Base-by-base conservation (phyloP, 2,888 invertebrate genomes). In the Penaeus monodon region DNA sequence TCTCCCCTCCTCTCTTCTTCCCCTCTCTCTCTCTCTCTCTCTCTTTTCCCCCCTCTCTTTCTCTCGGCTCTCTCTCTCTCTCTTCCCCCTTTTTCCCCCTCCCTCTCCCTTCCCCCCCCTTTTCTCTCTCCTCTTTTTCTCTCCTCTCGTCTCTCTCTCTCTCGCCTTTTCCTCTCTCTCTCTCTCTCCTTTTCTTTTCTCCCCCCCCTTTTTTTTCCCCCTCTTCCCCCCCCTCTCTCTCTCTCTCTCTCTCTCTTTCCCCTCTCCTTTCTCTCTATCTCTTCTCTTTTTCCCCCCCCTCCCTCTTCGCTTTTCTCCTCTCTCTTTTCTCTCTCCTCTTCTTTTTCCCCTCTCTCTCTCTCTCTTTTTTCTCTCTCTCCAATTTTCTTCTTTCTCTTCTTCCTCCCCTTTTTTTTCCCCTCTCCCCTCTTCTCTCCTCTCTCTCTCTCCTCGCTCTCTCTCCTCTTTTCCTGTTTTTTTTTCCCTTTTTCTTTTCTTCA, bases 161-260 rank as follows among this genome's bases (percentile, higher is more conserved):
- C 20, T 70, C n/a, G 70, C 38, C 81, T 66, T n/a, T 63, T 49
- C n/a, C 63, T 81, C 81, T 66, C 81, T 66, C 81, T 66, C 81
- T 38, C 68, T 65, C 33, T 38, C 81, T 65, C 81, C 29, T 38
- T 38, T 65, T 38, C 78, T n/a, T 14, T n/a, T 27, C 24, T 27
- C 12, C 57, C 27, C 78, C 27, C 10, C 14, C n/a, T n/a, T n/a
- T n/a, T 57, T 10, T 57, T 7, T n/a, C 27, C 78, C 27, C 44
- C 20, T 27, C 14, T 17, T 10, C 24, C n/a, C 70, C 33, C 27
- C n/a, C 49, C 57, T 78, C 78, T 49, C 78, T 80, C 80, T 65
- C 80, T 65, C 80, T 65, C 80, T 65, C 80, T 29, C 27, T 29
- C 80, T 29, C 65, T 29, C 66, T 29, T 66, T 29, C 78, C 57